A percentile compares a stretch with the other conserved stretches of the same genome.
Conservation (phyloP, 2,888 invertebrate genomes). For the Cylindroiulus punctatus region DNA sequence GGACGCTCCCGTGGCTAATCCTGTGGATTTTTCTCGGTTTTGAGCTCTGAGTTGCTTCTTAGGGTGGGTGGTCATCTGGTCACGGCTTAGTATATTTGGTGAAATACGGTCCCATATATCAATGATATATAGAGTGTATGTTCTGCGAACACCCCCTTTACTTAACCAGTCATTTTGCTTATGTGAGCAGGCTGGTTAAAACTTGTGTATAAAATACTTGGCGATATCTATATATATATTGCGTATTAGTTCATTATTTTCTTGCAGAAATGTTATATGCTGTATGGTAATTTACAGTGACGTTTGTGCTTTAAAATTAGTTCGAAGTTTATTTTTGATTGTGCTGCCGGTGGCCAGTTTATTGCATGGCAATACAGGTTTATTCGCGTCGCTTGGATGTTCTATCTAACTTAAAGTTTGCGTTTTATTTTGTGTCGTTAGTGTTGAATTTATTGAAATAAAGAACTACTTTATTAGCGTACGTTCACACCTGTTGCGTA, state of each 20-base stretch:
- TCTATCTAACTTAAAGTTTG: neutral
- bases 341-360: too few relatives aligned
- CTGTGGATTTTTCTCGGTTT: neutral
- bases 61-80: neutral
- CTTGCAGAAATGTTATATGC: neutral
- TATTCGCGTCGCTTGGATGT: too few relatives aligned
- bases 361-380: too few relatives aligned
- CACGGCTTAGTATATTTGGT: constrained; percentile 40
- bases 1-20: constrained; percentile 30
- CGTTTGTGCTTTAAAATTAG: too few relatives aligned
- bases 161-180: constrained; percentile 41
- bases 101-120: constrained; percentile 85
- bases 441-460: neutral
- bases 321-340: too few relatives aligned
- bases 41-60: neutral
- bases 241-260: neutral
- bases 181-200: constrained; percentile 48
- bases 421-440: neutral
- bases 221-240: constrained; percentile 30
- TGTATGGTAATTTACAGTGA: neutral
- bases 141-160: constrained; percentile 82
- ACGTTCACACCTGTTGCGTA: neutral
- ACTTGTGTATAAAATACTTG: neutral
- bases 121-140: constrained; percentile 96
- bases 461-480: constrained; percentile 6